Conservation (phyloP, 53 echinoderm and acorn worm genomes). For the Luidia sarsii region DNA sequence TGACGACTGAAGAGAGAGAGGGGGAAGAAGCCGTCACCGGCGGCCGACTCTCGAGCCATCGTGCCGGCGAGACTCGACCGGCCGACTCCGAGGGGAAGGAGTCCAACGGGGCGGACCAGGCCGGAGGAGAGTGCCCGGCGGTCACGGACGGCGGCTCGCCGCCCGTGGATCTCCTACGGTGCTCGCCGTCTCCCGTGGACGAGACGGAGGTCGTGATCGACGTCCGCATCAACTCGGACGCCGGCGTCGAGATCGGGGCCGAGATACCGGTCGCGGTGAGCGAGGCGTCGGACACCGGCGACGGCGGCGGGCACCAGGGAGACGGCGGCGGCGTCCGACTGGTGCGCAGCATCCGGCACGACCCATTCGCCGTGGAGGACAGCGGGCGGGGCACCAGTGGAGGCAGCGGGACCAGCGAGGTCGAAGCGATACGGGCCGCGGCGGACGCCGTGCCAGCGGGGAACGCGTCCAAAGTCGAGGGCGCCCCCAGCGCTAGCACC, state of each 20-base stretch:
- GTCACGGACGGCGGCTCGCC: not conserved
- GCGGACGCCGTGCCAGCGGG: not conserved
- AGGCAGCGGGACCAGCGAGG: not conserved
- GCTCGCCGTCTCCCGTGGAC: not conserved
- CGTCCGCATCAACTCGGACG: constrained; percentile 14
- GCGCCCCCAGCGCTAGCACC: not conserved
- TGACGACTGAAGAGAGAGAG: too few relatives aligned
- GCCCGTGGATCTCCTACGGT: not conserved
- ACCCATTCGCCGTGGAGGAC: constrained; percentile 4
- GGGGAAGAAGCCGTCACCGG: too few relatives aligned
- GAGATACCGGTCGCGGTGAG: constrained; percentile 3
- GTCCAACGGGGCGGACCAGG: not conserved
- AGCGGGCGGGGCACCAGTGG: too few relatives aligned
- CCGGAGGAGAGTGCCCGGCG: not conserved
- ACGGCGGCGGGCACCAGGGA: not conserved
- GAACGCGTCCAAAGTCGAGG: not conserved
- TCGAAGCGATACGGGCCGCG: too few relatives aligned
- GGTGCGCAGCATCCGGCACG: not conserved
- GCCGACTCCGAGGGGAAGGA: not conserved
- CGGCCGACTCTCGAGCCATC: too few relatives aligned
- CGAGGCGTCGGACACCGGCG: not conserved
- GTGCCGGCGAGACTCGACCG: too few relatives aligned
- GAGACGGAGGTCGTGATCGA: constrained; percentile 8
- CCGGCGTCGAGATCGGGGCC: constrained; percentile 31
- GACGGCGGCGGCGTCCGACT: constrained; percentile 8